Base-by-base conservation (phyloP, 2,888 invertebrate genomes). In the Merodon equestris region DNA sequence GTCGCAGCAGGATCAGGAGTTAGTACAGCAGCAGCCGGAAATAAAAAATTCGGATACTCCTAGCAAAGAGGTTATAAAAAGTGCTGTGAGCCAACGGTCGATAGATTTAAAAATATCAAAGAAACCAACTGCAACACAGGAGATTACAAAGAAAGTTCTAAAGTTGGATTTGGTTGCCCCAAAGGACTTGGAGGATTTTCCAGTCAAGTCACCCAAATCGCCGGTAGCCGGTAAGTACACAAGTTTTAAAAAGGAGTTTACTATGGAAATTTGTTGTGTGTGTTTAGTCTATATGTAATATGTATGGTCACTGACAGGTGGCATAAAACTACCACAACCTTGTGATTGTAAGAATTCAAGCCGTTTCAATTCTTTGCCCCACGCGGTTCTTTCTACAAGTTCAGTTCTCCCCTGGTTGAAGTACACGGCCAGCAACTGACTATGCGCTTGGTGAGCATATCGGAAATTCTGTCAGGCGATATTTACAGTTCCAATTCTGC, bases 71-170 rank as follows among this genome's bases (percentile, higher is more conserved):
- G 48, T 72, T 14, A 51, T 66, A 7, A 87, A 83, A 83, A 91
- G 92, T 82, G 92, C 92, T 19, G 90, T 92, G 53, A 92, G 92
- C 82, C 92, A 92, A 84, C 91, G 91, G 77, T 91, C 91, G 47
- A 91, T 92, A 54, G 92, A 92, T 83, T 89, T 92, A 50, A 88
- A 90, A 85, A 90, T 92, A 70, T 89, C 91, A 45, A 86, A 84
- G 56, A 85, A 85, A 12, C 90, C 91, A 27, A 90, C 90, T 82
- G 89, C 89, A 79, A 85, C 84, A 54, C 83, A 86, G 58, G 86
- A 88, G 68, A 76, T 88, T 42, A 84, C 86, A 36, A 88, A 86
- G 71, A 87, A 87, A 81, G 85, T 87, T 4, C 84, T 89, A 10
- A 88, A 87, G 76, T 84, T 89, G 44, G 89, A 89, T 83, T 83